phyloP scores from a whole-genome alignment of 92 coral and sea anemone species.

The Galaxea fascicularis region DNA sequence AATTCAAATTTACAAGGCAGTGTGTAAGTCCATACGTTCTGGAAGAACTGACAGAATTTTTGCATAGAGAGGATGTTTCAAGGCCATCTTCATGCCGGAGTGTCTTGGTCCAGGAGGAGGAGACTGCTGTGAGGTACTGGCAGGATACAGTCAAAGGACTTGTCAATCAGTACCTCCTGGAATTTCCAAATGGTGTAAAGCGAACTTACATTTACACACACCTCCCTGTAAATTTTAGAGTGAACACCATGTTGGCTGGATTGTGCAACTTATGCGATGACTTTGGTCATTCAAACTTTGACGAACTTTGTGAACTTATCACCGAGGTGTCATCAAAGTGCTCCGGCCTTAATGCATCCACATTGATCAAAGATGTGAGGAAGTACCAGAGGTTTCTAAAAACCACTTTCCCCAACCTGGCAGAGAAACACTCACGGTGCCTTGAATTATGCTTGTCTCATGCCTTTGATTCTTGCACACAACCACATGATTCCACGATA shows the following conservation, averaged over 20 bases:
- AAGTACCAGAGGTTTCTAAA: slow-evolving; percentile 40
- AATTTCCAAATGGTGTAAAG: slow-evolving; percentile 60
- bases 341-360: too few relatives aligned
- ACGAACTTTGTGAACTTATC: slow-evolving; percentile 16
- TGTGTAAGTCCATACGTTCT: slow-evolving; percentile 28
- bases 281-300: slow-evolving; percentile 54
- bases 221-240: slow-evolving; percentile 47
- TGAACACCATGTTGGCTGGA: slow-evolving; percentile 44
- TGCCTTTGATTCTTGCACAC: slow-evolving; percentile 54
- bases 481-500: neutral
- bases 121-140: too few relatives aligned
- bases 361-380: neutral
- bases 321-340: slow-evolving; percentile 15
- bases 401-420: slow-evolving; percentile 22
- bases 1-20: slow-evolving; percentile 47
- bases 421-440: slow-evolving; percentile 43
- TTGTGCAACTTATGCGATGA: slow-evolving; percentile 56
- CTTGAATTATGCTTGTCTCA: slow-evolving; percentile 37
- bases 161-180: slow-evolving; percentile 52
- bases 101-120: slow-evolving; percentile 41
- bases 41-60: slow-evolving; percentile 42
- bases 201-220: slow-evolving; percentile 50
- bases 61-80: slow-evolving; percentile 26
- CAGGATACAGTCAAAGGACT: slow-evolving; percentile 39
- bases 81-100: too few relatives aligned